phyloP scores from a whole-genome alignment of 2,113 vertebrate species.

The Rhinichthys klamathensis region DNA sequence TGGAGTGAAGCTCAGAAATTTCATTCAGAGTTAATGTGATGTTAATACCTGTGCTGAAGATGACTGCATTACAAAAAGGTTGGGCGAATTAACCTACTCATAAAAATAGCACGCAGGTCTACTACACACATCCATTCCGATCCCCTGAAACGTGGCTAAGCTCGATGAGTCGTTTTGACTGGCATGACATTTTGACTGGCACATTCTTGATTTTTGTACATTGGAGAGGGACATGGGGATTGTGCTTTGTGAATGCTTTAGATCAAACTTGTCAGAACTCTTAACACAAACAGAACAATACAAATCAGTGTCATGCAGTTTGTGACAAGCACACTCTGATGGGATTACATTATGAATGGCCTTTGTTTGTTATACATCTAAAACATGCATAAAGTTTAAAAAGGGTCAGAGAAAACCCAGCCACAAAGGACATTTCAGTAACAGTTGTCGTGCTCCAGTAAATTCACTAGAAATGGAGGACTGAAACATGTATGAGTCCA shows the following conservation, averaged over 20 bases:
- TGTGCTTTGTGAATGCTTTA: background rate
- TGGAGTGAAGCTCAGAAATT: slow-evolving; percentile 63
- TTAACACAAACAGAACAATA: background rate
- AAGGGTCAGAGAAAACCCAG: slow-evolving; percentile 32
- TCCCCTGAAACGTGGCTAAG: slow-evolving; percentile 23
- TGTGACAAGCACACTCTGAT: background rate
- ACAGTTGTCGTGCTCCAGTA: slow-evolving; percentile 18
- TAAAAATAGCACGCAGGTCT: slow-evolving; percentile 60
- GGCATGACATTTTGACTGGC: background rate
- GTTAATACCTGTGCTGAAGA: slow-evolving; percentile 64
- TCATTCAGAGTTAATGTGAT: slow-evolving; percentile 65
- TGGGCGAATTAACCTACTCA: slow-evolving; percentile 66
- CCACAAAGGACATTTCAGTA: slow-evolving; percentile 28
- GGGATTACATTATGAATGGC: background rate
- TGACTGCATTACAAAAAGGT: slow-evolving; percentile 65
- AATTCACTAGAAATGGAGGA: slow-evolving; percentile 27
- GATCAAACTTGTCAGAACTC: background rate
- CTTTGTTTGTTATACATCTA: slow-evolving; percentile 32
- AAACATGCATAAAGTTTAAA: slow-evolving; percentile 3
- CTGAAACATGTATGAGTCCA: slow-evolving; percentile 53
- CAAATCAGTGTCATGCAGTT: background rate
- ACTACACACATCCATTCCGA: background rate
- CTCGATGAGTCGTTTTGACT: slow-evolving; percentile 3
- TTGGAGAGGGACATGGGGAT: background rate
- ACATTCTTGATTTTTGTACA: background rate